Conservation (phyloP, 53 echinoderm and acorn worm species). For the Antedon mediterranea region DNA sequence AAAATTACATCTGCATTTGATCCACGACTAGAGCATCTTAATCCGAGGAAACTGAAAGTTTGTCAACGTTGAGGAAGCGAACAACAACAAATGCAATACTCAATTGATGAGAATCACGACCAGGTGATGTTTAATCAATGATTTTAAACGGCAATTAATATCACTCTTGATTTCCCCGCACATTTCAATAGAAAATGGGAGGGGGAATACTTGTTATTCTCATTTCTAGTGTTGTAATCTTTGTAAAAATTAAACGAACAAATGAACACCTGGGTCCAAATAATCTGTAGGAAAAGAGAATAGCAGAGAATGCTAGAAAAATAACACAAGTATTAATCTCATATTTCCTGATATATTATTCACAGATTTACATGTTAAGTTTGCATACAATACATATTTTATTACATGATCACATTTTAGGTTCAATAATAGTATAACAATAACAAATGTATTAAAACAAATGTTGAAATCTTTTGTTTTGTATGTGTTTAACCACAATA, state of each 20-base stretch:
- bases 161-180: not conserved
- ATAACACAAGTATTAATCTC: too few species aligned
- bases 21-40: not conserved
- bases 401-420: too few species aligned
- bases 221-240: not conserved
- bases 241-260: not conserved
- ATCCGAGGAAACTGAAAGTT: not conserved
- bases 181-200: not conserved
- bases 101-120: not conserved
- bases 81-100: not conserved
- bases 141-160: not conserved
- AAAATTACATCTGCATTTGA: not conserved
- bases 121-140: not conserved
- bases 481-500: too few species aligned
- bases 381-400: too few species aligned
- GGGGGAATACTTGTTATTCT: not conserved
- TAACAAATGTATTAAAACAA: too few species aligned
- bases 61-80: not conserved
- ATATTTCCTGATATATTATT: too few species aligned
- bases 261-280: not conserved
- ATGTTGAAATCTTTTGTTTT: too few species aligned
- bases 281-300: not conserved
- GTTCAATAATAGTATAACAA: too few species aligned
- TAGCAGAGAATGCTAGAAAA: too few species aligned
- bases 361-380: too few species aligned